Evolutionary conservation across 2,797 vertebrate genomes (phyloP), one percentile per base, ranked within the genome.

Genomic region (Paedocypris micromegethes): DNA sequence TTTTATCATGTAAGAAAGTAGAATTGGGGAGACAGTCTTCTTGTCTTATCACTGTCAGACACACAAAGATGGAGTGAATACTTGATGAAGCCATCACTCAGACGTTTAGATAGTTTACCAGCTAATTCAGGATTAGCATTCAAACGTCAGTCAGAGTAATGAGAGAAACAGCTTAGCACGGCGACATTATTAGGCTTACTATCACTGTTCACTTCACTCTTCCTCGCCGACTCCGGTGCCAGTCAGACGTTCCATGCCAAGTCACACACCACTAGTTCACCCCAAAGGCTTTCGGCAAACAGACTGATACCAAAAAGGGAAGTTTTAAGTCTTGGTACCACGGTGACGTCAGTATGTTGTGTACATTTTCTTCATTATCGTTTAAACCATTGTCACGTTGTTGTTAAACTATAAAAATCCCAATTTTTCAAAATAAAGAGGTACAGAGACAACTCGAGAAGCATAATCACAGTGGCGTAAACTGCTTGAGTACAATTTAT

Each of bases 71-170:
- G 39, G 45, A 70, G 66, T 51, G 68, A 70, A 64, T n/a, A 55
- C 57, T 64, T 58, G 68, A 70, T 70, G 47, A 70, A 70, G 53
- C 64, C 68, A 58, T 70, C 68, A 64, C 9, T 70, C 47, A 57
- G 42, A 57, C 54, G 42, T 40, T 66, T 66, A 70, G 68, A 70
- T 70, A 64, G 61, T 64, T 64, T 70, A 70, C 61, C 54, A 70
- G 60, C 54, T 58, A 64, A 70, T 58, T 64, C 60, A 63, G 61
- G 68, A 70, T 70, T 58, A 64, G 48, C 54, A 58, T 70, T 64
- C 54, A 64, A 64, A 58, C 40, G 68, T 46, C 68, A 64, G 54
- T 70, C 68, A 58, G 54, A 64, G 47, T 64, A 70, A 70, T 64
- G 60, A 64, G 60, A 70, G 68, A 58, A 70, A 64, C 54, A 70